phyloP scores from a whole-genome alignment of 2,113 vertebrate species.

The Bubalus kerabau region DNA sequence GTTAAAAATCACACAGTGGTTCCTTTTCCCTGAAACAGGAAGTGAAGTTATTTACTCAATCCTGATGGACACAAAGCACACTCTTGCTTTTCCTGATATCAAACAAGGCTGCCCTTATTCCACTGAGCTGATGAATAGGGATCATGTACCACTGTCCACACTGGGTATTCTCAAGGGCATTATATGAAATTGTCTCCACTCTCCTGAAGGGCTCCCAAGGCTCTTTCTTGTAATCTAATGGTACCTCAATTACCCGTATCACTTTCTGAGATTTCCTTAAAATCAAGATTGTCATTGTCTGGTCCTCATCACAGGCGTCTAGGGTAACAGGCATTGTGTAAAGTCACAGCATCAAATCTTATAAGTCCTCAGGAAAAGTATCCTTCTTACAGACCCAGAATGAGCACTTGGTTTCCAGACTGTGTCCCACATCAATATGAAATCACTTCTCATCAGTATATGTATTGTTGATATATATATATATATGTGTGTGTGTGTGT shows the following conservation, averaged over 20 bases:
- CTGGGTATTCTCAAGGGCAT: slow-evolving; percentile 5
- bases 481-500: too few relatives aligned
- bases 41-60: slow-evolving; percentile 35
- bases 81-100: neutral
- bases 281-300: neutral
- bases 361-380: neutral
- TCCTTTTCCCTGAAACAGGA: slow-evolving; percentile 13
- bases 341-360: neutral
- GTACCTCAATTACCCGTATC: neutral
- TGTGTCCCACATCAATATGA: neutral
- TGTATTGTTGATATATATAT: neutral
- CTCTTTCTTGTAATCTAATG: neutral
- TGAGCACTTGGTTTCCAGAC: neutral
- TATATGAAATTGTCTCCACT: slow-evolving; percentile 28
- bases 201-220: neutral
- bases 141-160: slow-evolving; percentile 48
- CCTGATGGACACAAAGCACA: neutral
- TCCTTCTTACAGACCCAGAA: neutral
- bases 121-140: slow-evolving; percentile 23
- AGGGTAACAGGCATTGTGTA: neutral
- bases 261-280: slow-evolving; percentile 43
- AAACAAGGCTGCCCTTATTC: slow-evolving; percentile 65
- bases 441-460: neutral
- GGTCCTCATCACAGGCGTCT: slow-evolving; percentile 1
- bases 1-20: neutral